A percentile compares a stretch with the other conserved stretches of the same genome.
Evolutionary conservation across 2,113 vertebrate genomes (phyloP).

Genomic region (Bubo bubo): DNA sequence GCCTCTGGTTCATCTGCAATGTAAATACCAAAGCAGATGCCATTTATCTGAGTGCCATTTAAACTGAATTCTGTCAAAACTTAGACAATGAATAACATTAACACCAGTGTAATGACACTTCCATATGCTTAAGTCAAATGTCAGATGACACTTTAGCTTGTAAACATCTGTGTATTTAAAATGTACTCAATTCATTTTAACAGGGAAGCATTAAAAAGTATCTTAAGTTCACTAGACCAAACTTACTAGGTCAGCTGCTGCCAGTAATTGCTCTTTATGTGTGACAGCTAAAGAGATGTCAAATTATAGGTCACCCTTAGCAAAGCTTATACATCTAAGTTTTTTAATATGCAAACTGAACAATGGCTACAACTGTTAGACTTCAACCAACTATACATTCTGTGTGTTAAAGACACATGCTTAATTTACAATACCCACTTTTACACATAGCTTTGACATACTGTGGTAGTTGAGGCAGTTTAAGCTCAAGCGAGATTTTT

Average conservation of each 20-base stretch:
- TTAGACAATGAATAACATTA: conserved; percentile 54
- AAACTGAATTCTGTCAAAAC: conserved; percentile 68
- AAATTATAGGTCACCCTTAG: conserved; percentile 30
- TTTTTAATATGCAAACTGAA: conserved; percentile 60
- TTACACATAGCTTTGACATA: conserved; percentile 47
- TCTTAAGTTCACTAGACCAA: conserved; percentile 51
- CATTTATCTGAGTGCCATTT: conserved; percentile 56
- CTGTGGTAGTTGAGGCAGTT: conserved; percentile 61
- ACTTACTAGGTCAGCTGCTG: conserved; percentile 48
- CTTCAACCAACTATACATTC: conserved; percentile 61
- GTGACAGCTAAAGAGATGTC: conserved; percentile 59
- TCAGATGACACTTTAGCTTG: conserved; percentile 46
- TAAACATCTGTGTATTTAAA: conserved; percentile 72
- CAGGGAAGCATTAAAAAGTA: conserved; percentile 45
- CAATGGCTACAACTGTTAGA: conserved; percentile 40
- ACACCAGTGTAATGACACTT: conserved; percentile 58
- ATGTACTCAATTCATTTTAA: conserved; percentile 38
- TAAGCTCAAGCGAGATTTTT: conserved; percentile 67
- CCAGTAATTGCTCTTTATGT: conserved; percentile 49
- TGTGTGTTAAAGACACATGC: conserved; percentile 48
- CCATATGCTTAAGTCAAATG: conserved; percentile 55
- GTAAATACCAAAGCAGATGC: conserved; percentile 65
- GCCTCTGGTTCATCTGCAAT: conserved; percentile 70
- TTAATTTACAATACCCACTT: conserved; percentile 58
- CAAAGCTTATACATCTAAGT: conserved; percentile 41